Conservation (phyloP, 2,888 invertebrate species). For the Tenthredo notha region DNA sequence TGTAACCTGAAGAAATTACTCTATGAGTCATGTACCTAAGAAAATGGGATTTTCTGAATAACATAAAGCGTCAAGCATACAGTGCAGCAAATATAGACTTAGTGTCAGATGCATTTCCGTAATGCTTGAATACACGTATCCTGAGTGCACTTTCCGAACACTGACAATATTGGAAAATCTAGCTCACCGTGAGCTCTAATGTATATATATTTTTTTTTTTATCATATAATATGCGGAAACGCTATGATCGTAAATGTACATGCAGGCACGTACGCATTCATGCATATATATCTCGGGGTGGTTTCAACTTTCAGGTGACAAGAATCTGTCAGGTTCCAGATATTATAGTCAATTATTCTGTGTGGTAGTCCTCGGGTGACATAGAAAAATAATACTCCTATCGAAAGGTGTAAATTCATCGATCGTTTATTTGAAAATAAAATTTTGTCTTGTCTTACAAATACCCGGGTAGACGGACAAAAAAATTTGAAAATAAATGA, state of each 20-base stretch:
- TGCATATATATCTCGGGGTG: neutral
- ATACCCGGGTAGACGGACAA: neutral
- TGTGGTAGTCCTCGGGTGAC: neutral
- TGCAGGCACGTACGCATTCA: neutral
- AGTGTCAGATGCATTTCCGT: neutral
- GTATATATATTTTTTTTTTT: neutral
- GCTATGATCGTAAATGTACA: neutral
- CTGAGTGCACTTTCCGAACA: neutral
- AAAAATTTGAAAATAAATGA: neutral
- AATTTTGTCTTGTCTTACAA: neutral
- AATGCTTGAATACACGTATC: neutral
- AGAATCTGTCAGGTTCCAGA: neutral
- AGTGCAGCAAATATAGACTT: neutral
- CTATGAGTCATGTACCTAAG: neutral
- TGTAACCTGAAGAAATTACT: neutral
- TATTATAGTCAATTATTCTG: neutral
- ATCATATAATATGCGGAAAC: neutral
- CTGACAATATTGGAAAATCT: neutral
- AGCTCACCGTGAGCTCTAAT: neutral
- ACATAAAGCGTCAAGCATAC: neutral
- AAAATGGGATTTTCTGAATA: neutral
- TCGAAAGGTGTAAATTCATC: neutral
- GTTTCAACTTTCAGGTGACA: neutral
- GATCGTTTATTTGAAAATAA: neutral
- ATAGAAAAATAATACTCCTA: neutral